phyloP scores from a whole-genome alignment of 2,797 vertebrate genomes.

The Muscicapa comitata region DNA sequence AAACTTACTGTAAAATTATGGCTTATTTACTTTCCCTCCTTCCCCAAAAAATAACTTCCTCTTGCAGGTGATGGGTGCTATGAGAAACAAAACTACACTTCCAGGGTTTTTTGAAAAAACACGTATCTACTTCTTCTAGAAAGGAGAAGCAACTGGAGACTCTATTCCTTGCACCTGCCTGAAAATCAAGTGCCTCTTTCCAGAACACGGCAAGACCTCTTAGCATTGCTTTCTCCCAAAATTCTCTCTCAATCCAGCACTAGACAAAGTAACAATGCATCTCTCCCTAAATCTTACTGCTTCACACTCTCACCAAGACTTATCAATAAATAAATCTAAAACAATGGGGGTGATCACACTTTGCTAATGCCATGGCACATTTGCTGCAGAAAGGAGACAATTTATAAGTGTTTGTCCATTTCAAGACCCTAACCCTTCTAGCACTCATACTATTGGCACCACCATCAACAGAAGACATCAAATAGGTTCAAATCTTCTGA shows the following conservation, averaged over 20 bases:
- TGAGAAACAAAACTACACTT: background rate
- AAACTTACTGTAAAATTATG: background rate
- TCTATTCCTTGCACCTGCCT: background rate
- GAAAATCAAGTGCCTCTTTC: background rate
- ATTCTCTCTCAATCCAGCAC: background rate
- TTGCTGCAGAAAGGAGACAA: background rate
- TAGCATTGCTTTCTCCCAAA: background rate
- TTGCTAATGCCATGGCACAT: background rate
- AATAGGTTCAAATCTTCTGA: background rate
- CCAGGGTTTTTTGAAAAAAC: background rate
- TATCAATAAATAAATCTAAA: background rate
- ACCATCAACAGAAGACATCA: background rate
- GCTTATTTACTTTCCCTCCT: background rate
- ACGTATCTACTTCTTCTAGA: background rate
- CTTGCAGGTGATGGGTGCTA: background rate
- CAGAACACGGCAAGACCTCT: background rate
- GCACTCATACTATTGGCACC: background rate
- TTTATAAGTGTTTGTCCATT: background rate
- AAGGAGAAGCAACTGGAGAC: background rate
- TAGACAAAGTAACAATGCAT: background rate
- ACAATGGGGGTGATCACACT: background rate
- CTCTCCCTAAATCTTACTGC: background rate
- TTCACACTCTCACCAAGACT: background rate
- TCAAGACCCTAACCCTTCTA: background rate
- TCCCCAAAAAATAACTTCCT: background rate